phyloP scores from a whole-genome alignment of 2,797 vertebrate genomes.

The Saxicola maurus region DNA sequence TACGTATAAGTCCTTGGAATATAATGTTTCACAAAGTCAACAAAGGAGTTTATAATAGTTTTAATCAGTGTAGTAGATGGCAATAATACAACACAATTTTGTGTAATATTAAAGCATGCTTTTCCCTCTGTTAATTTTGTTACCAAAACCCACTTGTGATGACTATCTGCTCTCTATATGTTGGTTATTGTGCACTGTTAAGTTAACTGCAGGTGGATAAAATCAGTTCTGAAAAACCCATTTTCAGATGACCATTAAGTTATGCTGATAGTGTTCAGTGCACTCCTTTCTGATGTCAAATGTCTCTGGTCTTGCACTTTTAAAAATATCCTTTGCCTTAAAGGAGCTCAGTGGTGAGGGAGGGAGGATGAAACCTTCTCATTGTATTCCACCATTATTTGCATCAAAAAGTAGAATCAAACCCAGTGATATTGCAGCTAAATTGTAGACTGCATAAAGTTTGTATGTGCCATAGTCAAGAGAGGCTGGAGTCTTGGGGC shows the following conservation, averaged over 20 bases:
- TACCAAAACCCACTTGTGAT: background rate
- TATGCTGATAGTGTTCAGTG: background rate
- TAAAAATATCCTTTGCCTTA: background rate
- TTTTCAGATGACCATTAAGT: background rate
- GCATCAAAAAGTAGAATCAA: background rate
- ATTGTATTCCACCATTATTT: background rate
- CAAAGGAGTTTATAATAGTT: background rate
- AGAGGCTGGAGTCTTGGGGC: background rate
- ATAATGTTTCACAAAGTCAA: background rate
- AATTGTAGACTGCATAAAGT: background rate
- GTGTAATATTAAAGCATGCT: background rate
- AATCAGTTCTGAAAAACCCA: background rate
- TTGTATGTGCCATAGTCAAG: background rate
- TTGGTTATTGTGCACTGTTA: background rate
- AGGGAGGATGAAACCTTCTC: background rate
- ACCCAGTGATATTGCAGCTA: background rate
- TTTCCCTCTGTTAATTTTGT: background rate
- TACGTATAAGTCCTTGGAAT: constrained; percentile 36
- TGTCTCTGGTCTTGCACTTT: background rate
- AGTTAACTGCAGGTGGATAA: background rate
- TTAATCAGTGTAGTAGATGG: background rate
- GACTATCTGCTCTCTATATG: background rate
- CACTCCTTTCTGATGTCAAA: background rate
- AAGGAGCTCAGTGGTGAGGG: background rate
- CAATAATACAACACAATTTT: background rate